Evolutionary conservation across 2,888 invertebrate species (phyloP), one percentile per base, ranked within the genome.

Genomic region (Drosophila atroscutellata): DNA sequence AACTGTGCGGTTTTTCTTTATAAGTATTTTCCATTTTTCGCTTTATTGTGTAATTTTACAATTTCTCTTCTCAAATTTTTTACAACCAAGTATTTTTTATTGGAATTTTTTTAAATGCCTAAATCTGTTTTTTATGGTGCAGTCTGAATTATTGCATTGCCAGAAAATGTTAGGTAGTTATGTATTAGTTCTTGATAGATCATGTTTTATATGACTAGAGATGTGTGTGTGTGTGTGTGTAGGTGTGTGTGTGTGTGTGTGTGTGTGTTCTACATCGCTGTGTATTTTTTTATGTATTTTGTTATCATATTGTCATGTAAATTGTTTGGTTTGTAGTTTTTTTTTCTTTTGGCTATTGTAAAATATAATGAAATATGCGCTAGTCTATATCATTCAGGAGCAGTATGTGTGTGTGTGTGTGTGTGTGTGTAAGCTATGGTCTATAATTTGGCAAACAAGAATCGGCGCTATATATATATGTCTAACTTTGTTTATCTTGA

Each of bases 61-160:
- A 55, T 63, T 68, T 63, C 60, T 67, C 24, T 39, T 20, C n/a
- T 9, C 37, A 50, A 49, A 34, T 66, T 59, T 59, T 80, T 75
- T 80, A 80, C 80, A 81, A 81, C 80, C 80, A 73, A 81, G 71
- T 75, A 49, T 59, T 69, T 58, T 62, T 62, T 58, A 60, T 42
- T 34, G 39, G 61, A 57, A 57, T 50, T 74, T 81, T 74, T 81
- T 74, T 74, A 83, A 83, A 83, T 83, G 83, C 83, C 83, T 81
- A 83, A 81, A 81, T 66, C 51, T 69, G 36, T 68, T 56, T 37
- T 37, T 37, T 58, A 55, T 42, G 59, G 84, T 90, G 90, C 90
- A 90, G 90, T 90, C 90, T 89, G 88, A 86, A 90, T 63, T 66
- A 83, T 89, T 81, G 80, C 75, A 67, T 66, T 69, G 80, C 75